Evolutionary conservation across 2,888 invertebrate genomes (phyloP).

Genomic region (Dicyrtomina minuta): DNA sequence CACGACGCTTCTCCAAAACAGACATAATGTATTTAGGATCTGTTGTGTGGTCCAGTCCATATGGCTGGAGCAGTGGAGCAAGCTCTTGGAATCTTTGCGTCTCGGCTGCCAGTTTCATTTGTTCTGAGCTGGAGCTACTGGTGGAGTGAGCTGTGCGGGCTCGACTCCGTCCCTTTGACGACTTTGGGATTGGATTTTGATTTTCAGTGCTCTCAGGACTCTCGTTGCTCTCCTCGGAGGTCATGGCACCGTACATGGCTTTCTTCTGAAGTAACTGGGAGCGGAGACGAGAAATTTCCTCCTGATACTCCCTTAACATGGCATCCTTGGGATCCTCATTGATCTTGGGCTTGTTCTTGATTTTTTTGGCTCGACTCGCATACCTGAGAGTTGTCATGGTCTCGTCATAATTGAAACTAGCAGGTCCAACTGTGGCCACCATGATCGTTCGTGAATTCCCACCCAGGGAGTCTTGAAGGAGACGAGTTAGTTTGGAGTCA

Average conservation of each 20-base stretch:
- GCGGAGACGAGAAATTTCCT: conserved; percentile 78
- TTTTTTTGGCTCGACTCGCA: conserved; percentile 95
- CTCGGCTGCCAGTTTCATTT: conserved; percentile 33
- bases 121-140: conserved; percentile 16
- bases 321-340: conserved; percentile 99
- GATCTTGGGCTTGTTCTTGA: conserved; percentile 96
- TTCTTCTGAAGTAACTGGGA: conserved; percentile 42
- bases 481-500: conserved; percentile 93
- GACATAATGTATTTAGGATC: conserved; percentile 52
- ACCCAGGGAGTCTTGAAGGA: conserved; percentile 95
- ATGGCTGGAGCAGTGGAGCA: conserved; percentile 45
- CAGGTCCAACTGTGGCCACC: conserved; percentile 99
- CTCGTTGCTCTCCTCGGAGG: conserved; percentile 21
- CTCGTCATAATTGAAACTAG: conserved; percentile 96
- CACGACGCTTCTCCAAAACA: conserved; percentile 47
- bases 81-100: conserved; percentile 48
- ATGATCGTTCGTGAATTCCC: conserved; percentile 99
- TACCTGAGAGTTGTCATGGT: conserved; percentile 94
- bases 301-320: conserved; percentile 89
- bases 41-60: conserved; percentile 48
- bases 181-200: conserved; percentile 23
- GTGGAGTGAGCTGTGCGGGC: conserved; percentile 9
- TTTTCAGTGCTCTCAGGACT: conserved; percentile 23
- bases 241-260: conserved; percentile 27
- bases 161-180: conserved; percentile 14